A percentile compares a stretch with the other conserved stretches of the same genome.
Conservation (phyloP, 2,888 invertebrate genomes). For the Clostera curtula region DNA sequence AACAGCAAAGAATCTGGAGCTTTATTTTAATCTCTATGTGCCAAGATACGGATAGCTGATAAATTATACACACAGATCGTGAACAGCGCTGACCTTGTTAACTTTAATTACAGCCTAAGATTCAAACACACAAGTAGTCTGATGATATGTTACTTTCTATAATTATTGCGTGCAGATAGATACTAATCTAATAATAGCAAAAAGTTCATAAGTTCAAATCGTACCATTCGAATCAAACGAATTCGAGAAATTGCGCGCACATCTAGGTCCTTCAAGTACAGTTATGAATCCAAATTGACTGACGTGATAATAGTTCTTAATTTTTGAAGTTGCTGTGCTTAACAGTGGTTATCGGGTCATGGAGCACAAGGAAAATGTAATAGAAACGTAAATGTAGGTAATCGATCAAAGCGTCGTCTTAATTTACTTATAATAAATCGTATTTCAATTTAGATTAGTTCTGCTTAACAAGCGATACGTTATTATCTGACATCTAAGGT, state of each 20-base stretch:
- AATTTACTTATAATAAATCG: too few species aligned
- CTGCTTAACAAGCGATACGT: too few species aligned
- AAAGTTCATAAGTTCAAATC: constrained; percentile 36
- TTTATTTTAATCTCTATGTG: constrained; percentile 24
- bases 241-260: constrained; percentile 14
- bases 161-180: constrained; percentile 21
- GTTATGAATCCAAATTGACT: constrained; percentile 23
- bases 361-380: too few species aligned
- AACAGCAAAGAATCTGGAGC: constrained; percentile 34
- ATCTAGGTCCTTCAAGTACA: constrained; percentile 13
- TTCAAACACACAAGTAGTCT: constrained; percentile 25
- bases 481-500: too few species aligned
- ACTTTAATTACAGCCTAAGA: constrained; percentile 21
- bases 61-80: constrained; percentile 25
- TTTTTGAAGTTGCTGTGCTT: constrained; percentile 14
- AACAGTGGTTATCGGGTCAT: too few species aligned
- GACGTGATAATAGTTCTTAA: constrained; percentile 19
- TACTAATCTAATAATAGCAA: too few species aligned
- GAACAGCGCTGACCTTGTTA: constrained; percentile 24
- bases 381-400: constrained; percentile 11
- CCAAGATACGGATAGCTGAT: constrained; percentile 20
- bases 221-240: constrained; percentile 21
- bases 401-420: too few species aligned
- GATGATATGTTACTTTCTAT: constrained; percentile 24
- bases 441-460: too few species aligned